Evolutionary conservation across 2,797 vertebrate species (phyloP), one percentile per base, ranked within the genome.

Genomic region (Alosa sapidissima): DNA sequence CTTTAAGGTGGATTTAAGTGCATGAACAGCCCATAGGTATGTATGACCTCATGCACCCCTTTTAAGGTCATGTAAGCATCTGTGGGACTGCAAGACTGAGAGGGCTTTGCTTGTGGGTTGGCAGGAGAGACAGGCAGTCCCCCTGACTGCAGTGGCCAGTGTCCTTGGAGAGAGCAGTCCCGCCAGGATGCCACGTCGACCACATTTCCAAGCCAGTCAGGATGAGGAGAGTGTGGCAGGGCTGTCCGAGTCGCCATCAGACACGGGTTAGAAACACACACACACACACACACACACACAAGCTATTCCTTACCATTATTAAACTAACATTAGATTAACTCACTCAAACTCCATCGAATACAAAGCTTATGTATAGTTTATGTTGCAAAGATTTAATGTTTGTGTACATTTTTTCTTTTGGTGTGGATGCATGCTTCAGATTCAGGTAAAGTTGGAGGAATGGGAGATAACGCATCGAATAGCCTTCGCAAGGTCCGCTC

Each of bases 91-190:
- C 1, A 24, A 62, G 58, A 82, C 48, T 10, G n/a, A 62, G n/a
- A 19, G 16, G 24, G 10, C 10, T 60, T 41, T 82, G 19, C 36
- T 72, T 55, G 21, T 65, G 86, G 0, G 65, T 82, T 84, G 60
- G 82, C 90, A 96, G 98, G 98, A 98, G 85, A 96, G 94, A 88
- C 98, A 97, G 90, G 97, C 96, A 2, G 93, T 97, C 82, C 96
- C 97, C 0, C 91, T 98, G 81, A 75, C 95, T 68, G 95, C 97
- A 0, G 93, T 99, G 84, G 96, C 94, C 88, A 96, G 92, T 0
- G 90, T 97, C 84, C 88, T 95, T 16, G 87, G 93, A 0, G 94
- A 95, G 28, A 89, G 90, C 21, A 91, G 91, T 54, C 88, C 93
- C 0, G 88, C 82, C 84, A 97, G 96, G 89, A 87, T 82, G 0